Conservation (phyloP, 2,888 invertebrate genomes). For the Iselma pallidipennis region DNA sequence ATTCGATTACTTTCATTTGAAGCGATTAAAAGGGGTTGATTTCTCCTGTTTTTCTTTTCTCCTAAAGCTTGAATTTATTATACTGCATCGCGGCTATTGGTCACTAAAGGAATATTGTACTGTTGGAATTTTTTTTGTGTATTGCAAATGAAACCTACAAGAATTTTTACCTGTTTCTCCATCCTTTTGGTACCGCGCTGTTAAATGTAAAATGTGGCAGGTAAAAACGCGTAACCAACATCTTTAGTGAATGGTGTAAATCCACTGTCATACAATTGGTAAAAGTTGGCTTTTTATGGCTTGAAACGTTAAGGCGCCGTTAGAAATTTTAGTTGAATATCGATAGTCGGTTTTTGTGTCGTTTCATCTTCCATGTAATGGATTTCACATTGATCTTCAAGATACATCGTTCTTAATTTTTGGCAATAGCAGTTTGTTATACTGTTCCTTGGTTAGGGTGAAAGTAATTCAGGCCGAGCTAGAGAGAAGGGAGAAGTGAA, state of each 20-base stretch:
- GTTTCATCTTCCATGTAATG: slow-evolving; percentile 2
- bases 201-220: slow-evolving; percentile 12
- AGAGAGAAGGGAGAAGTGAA: slow-evolving; percentile 22
- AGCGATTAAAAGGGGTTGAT: too few relatives aligned
- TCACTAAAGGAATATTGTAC: too few relatives aligned
- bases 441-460: slow-evolving; percentile 8
- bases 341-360: slow-evolving; percentile 10
- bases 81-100: too few relatives aligned
- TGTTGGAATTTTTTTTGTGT: neutral
- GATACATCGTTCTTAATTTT: neutral
- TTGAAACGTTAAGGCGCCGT: too few relatives aligned
- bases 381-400: slow-evolving; percentile 1
- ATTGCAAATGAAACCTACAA: neutral
- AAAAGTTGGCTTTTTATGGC: neutral
- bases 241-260: neutral
- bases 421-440: neutral
- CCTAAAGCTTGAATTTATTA: too few relatives aligned
- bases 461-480: slow-evolving; percentile 15
- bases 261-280: neutral
- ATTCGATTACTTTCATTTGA: too few relatives aligned
- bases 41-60: too few relatives aligned
- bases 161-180: slow-evolving; percentile 9
- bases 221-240: slow-evolving; percentile 13
- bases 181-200: slow-evolving; percentile 6
- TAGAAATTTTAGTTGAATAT: too few relatives aligned